A percentile compares a stretch with the other conserved stretches of the same genome.
Conservation (phyloP, 92 coral and sea anemone species). For the Plumapathes pennacea region DNA sequence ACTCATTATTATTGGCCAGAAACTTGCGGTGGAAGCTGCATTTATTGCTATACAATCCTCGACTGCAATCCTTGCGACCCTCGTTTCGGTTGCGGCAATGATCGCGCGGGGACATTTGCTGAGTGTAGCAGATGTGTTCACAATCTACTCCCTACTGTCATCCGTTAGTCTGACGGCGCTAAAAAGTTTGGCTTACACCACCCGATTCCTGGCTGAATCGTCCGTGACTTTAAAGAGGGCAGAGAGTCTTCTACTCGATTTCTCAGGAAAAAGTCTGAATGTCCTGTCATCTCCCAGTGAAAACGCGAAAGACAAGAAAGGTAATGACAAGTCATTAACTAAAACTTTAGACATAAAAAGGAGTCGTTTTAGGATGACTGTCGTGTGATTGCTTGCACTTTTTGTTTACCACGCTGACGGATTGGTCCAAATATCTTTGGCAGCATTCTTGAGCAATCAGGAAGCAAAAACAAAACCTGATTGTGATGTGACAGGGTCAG, state of each 20-base stretch:
- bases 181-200: slow-evolving; percentile 14
- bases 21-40: slow-evolving; percentile 1
- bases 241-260: background rate
- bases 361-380: too few species aligned
- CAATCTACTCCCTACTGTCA: slow-evolving; percentile 27
- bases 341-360: too few species aligned
- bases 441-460: too few species aligned
- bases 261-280: too few species aligned
- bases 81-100: slow-evolving; percentile 18
- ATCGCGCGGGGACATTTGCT: slow-evolving; percentile 11
- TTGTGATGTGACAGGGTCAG: too few species aligned
- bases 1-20: background rate
- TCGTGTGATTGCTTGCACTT: too few species aligned
- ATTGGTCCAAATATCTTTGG: too few species aligned
- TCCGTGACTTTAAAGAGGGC: background rate
- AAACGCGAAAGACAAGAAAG: too few species aligned
- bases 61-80: slow-evolving; percentile 1
- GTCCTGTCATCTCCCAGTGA: too few species aligned
- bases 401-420: too few species aligned
- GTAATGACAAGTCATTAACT: too few species aligned
- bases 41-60: background rate
- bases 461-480: too few species aligned
- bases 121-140: slow-evolving; percentile 34
- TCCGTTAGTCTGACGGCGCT: slow-evolving; percentile 10
- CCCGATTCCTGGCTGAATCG: slow-evolving; percentile 1